phyloP scores from a whole-genome alignment of 1,140 invertebrate genomes.

The Sminthurinus signatus region DNA sequence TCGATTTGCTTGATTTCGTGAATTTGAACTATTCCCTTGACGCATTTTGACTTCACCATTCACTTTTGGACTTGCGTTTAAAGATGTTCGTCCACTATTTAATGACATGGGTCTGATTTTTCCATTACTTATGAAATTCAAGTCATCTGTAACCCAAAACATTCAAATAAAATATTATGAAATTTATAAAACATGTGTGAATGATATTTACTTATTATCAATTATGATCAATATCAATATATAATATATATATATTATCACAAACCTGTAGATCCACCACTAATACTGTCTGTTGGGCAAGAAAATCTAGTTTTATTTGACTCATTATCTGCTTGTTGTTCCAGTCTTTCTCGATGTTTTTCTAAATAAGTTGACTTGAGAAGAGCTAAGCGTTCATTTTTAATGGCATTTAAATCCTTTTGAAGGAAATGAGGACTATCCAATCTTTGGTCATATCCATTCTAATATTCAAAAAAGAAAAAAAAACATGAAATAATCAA shows the following conservation, averaged over 20 bases:
- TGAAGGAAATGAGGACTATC: too few relatives aligned
- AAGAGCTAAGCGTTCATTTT: conserved; percentile 40
- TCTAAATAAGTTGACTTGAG: conserved; percentile 40
- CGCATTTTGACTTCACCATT: conserved; percentile 42
- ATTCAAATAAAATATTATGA: too few relatives aligned
- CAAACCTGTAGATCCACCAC: conserved; percentile 22
- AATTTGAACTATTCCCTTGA: conserved; percentile 47
- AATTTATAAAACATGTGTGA: too few relatives aligned
- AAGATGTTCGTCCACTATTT: conserved; percentile 20
- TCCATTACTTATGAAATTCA: neutral
- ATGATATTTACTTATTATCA: too few relatives aligned
- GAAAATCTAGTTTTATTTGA: conserved; percentile 15
- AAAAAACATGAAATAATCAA: too few relatives aligned
- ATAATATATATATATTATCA: neutral
- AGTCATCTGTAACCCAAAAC: conserved; percentile 21
- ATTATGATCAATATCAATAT: too few relatives aligned
- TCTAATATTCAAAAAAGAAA: too few relatives aligned
- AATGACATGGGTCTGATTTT: conserved; percentile 13
- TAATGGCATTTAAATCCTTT: conserved; percentile 30
- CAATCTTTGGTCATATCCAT: neutral
- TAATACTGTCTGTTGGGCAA: conserved; percentile 21
- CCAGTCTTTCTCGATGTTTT: conserved; percentile 22
- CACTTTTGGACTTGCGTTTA: conserved; percentile 25
- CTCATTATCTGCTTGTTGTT: conserved; percentile 2
- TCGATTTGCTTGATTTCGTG: conserved; percentile 53